Evolutionary conservation across 2,113 vertebrate genomes (phyloP).

Genomic region (Danionella cerebrum): DNA sequence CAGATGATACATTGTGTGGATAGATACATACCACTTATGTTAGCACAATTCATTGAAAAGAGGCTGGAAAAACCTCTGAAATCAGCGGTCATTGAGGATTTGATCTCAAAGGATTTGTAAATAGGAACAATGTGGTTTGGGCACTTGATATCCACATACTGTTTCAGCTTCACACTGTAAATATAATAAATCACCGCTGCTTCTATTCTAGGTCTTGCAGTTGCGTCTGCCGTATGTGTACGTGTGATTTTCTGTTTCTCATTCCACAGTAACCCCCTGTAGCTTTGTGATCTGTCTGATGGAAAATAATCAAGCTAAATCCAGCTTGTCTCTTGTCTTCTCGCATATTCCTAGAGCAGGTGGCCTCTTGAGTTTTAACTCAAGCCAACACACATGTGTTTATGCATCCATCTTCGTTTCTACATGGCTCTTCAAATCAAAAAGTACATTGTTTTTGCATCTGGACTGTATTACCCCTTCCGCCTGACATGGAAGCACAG

Average conservation of each 20-base stretch:
- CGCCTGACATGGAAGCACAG: not conserved
- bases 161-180: constrained; percentile 19
- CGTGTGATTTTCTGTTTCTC: not conserved
- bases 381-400: not conserved
- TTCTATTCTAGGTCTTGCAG: not conserved
- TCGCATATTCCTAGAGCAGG: constrained; percentile 17
- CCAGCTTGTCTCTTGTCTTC: not conserved
- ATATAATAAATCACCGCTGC: constrained; percentile 28
- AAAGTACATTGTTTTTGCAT: constrained; percentile 12
- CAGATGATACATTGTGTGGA: not conserved
- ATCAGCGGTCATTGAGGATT: not conserved
- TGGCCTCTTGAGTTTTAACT: not conserved
- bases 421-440: constrained; percentile 9
- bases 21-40: not conserved
- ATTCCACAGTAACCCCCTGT: not conserved
- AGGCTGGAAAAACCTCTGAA: not conserved
- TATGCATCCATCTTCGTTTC: not conserved
- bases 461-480: constrained; percentile 28
- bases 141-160: not conserved
- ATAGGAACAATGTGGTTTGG: not conserved
- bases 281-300: not conserved
- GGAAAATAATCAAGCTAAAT: not conserved
- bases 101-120: not conserved
- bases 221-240: not conserved
- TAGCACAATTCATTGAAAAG: too few species aligned